phyloP scores from a whole-genome alignment of 2,888 invertebrate species.

The Lomographa bimaculata region DNA sequence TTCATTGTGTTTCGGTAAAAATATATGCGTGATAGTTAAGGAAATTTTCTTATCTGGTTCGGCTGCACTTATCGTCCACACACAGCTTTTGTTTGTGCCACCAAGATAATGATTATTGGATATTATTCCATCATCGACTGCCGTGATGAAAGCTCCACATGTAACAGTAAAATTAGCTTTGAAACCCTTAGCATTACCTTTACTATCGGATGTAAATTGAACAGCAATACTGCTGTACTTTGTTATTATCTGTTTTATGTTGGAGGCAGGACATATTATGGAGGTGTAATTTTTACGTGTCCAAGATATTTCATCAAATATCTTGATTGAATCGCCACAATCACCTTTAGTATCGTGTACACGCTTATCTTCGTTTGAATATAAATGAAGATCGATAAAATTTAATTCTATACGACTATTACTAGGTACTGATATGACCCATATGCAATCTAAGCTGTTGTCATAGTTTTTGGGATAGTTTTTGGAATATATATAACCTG shows the following conservation, averaged over 20 bases:
- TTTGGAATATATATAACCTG: constrained; percentile 89
- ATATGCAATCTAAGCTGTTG: constrained; percentile 88
- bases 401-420: constrained; percentile 88
- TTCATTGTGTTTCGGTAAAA: constrained; percentile 51
- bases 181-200: constrained; percentile 89
- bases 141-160: constrained; percentile 87
- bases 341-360: constrained; percentile 70
- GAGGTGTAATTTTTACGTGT: constrained; percentile 70
- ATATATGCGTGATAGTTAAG: constrained; percentile 86
- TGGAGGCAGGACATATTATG: constrained; percentile 66
- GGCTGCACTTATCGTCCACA: constrained; percentile 87
- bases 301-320: constrained; percentile 55
- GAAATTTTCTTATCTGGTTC: constrained; percentile 85
- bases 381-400: constrained; percentile 87
- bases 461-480: constrained; percentile 94
- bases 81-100: constrained; percentile 81
- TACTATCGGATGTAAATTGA: constrained; percentile 84
- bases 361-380: constrained; percentile 48
- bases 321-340: constrained; percentile 58
- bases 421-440: constrained; percentile 87
- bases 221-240: constrained; percentile 86
- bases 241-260: constrained; percentile 69
- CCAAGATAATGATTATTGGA: constrained; percentile 51
- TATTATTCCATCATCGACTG: constrained; percentile 81
- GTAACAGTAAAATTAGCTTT: constrained; percentile 85